Evolutionary conservation across 2,113 vertebrate genomes (phyloP).

Genomic region (Mobula hypostoma): DNA sequence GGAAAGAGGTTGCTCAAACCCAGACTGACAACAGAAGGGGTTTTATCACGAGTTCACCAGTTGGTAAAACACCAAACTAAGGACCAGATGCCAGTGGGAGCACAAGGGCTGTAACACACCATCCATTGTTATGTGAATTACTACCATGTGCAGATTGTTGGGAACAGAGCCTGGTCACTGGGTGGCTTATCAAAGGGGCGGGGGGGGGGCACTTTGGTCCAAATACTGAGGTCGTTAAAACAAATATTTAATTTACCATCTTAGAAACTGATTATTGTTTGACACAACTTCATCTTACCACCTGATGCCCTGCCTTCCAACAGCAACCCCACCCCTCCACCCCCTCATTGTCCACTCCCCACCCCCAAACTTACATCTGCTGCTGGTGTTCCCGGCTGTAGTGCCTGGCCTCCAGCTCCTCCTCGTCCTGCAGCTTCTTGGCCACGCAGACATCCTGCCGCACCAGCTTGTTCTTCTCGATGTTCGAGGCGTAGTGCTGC

Average conservation of each 20-base stretch:
- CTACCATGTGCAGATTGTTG: not conserved
- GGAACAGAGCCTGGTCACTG: not conserved
- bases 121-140: not conserved
- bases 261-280: not conserved
- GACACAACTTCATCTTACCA: not conserved
- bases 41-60: no score
- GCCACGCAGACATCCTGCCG: constrained; percentile 60
- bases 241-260: not conserved
- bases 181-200: not conserved
- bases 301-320: not conserved
- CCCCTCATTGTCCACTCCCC: not conserved
- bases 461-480: constrained; percentile 62
- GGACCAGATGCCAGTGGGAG: not conserved
- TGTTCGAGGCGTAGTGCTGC: constrained; percentile 61
- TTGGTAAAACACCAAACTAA: not conserved
- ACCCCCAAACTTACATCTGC: constrained; percentile 45
- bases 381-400: constrained; percentile 48
- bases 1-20: no score
- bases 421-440: constrained; percentile 57
- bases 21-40: no score
- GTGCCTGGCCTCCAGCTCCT: constrained; percentile 46
- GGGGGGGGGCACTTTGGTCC: not conserved
- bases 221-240: not conserved
- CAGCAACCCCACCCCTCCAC: not conserved
- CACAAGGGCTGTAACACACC: not conserved